A percentile compares a stretch with the other conserved stretches of the same genome.
Conservation (phyloP, 2,797 vertebrate genomes). For the Acropternis orthonyx region DNA sequence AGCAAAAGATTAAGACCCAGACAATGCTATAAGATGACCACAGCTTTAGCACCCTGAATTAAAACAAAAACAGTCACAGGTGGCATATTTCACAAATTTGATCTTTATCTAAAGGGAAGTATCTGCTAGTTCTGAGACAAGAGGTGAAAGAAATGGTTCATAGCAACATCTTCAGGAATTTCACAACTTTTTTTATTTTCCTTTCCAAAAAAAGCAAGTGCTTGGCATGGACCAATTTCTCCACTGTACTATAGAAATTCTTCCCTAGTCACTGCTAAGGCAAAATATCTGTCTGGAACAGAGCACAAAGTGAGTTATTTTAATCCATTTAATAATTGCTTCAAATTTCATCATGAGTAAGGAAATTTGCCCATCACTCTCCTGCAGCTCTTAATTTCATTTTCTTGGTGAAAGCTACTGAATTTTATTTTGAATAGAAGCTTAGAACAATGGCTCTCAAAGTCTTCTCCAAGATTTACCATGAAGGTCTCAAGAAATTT, state of each 20-base stretch:
- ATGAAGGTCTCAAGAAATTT: not conserved
- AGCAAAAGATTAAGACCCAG: not conserved
- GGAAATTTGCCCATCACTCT: not conserved
- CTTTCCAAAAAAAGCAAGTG: not conserved
- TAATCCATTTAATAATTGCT: not conserved
- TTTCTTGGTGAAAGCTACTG: not conserved
- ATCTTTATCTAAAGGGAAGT: not conserved
- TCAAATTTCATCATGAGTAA: not conserved
- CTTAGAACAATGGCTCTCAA: not conserved
- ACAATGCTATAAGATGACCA: fast-evolving
- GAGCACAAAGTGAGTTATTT: not conserved
- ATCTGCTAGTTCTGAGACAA: not conserved
- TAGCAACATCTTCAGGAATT: not conserved
- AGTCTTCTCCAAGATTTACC: not conserved
- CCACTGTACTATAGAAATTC: not conserved
- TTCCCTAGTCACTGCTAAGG: not conserved
- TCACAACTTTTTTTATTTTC: not conserved
- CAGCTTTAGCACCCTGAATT: not conserved
- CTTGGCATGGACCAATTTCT: not conserved
- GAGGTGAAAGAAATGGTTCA: not conserved
- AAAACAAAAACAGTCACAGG: not conserved
- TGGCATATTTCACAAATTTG: not conserved
- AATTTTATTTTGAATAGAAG: not conserved
- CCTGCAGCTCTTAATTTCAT: not conserved
- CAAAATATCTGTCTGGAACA: not conserved